Evolutionary conservation across 2,797 vertebrate genomes (phyloP).

Genomic region (Melanotaenia nigrans): DNA sequence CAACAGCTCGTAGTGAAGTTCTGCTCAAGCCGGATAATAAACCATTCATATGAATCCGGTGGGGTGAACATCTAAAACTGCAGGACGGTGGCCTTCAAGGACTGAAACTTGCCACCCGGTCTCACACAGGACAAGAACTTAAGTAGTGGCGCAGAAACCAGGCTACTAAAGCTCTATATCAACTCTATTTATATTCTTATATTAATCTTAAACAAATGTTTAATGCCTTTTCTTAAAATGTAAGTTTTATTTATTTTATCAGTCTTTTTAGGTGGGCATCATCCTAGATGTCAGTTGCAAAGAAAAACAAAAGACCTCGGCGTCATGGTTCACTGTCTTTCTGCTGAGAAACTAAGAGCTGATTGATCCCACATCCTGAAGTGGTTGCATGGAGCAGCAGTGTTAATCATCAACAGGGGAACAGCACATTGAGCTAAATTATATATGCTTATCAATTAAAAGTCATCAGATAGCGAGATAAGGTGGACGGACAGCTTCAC

Average conservation of each 20-base stretch:
- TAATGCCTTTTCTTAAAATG: background rate
- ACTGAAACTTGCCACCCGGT: no score
- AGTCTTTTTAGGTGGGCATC: background rate
- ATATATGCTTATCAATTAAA: constrained; percentile 70
- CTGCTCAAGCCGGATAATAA: no score
- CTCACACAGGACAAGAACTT: no score
- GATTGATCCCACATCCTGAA: background rate
- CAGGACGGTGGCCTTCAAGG: no score
- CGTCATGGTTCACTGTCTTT: background rate
- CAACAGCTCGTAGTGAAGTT: no score
- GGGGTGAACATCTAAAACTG: no score
- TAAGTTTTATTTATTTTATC: background rate
- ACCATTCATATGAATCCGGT: no score
- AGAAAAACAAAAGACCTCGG: background rate
- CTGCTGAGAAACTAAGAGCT: background rate
- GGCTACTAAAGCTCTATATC: no score
- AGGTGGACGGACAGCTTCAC: constrained; percentile 9
- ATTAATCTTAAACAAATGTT: no score
- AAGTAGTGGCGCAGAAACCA: no score
- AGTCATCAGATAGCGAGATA: constrained; percentile 67
- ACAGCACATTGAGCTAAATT: constrained; percentile 23
- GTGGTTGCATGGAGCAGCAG: constrained; percentile 5
- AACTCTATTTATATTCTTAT: no score
- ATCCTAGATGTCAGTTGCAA: background rate
- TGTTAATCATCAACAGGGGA: constrained; percentile 37